Conservation (phyloP, 2,797 vertebrate species). For the Euphonia xanthogaster region DNA sequence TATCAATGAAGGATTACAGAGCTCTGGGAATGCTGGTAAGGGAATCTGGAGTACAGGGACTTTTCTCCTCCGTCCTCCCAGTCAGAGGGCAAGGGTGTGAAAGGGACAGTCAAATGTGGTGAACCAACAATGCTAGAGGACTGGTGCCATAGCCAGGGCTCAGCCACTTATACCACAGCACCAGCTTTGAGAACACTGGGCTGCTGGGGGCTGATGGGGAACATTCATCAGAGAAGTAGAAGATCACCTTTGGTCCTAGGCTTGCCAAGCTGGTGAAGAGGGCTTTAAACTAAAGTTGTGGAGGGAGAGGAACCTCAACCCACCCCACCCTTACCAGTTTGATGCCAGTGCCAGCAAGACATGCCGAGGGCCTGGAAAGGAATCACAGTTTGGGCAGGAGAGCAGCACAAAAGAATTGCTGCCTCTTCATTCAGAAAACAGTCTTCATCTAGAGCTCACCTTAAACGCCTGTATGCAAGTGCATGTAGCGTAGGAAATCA, state of each 20-base stretch:
- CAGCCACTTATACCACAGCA: too few species aligned
- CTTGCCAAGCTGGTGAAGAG: background rate
- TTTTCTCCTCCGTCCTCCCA: background rate
- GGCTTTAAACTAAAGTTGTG: background rate
- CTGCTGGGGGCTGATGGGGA: background rate
- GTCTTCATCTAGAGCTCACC: background rate
- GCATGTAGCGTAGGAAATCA: rapidly evolving
- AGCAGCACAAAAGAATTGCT: background rate
- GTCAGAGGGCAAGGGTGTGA: background rate
- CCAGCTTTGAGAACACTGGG: background rate
- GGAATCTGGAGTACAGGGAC: background rate
- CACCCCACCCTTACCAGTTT: background rate
- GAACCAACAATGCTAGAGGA: background rate
- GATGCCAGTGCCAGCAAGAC: background rate
- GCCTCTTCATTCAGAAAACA: background rate
- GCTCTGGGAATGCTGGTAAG: background rate
- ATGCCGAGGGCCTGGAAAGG: background rate
- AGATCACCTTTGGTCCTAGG: background rate
- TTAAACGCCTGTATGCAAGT: background rate
- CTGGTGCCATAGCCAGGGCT: background rate
- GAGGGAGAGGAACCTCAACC: background rate
- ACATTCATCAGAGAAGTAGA: background rate
- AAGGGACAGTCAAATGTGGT: background rate
- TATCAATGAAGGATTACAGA: background rate
- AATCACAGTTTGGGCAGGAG: background rate